Conservation (phyloP, 2,113 vertebrate species). For the Spilogale gracilis region DNA sequence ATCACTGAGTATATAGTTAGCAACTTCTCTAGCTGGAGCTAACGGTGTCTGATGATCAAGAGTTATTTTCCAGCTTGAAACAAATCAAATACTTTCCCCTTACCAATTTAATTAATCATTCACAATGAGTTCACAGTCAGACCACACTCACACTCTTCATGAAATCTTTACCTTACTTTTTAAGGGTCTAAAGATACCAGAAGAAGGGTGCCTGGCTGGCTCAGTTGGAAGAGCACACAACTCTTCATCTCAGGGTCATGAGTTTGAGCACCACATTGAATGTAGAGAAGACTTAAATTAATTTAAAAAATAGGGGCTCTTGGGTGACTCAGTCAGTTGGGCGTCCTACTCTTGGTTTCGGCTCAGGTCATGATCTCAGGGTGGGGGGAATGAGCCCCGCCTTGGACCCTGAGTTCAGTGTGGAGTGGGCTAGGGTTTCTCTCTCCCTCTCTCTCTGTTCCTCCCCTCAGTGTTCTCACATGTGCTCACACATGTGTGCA, state of each 20-base stretch:
- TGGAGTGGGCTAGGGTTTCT: neutral
- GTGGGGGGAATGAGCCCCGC: neutral
- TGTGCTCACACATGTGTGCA: neutral
- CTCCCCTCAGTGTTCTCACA: neutral
- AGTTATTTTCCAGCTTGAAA: conserved; percentile 39
- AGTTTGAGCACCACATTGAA: neutral
- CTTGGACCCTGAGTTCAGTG: neutral
- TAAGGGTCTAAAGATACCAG: neutral
- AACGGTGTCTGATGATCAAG: neutral
- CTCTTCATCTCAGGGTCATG: neutral
- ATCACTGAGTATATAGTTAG: neutral
- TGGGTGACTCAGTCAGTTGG: neutral
- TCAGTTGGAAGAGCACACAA: neutral
- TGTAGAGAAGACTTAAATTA: neutral
- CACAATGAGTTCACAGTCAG: conserved; percentile 10
- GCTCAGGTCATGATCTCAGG: neutral
- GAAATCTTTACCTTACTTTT: conserved; percentile 8
- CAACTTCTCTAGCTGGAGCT: neutral
- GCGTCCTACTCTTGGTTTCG: neutral
- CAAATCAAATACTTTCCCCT: conserved; percentile 38
- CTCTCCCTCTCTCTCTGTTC: neutral
- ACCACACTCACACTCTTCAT: neutral
- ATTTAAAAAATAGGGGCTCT: neutral
- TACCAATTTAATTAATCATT: conserved; percentile 26
- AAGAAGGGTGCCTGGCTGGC: neutral